Evolutionary conservation across 1,140 invertebrate genomes (phyloP), one percentile per base, ranked within the genome.

Genomic region (Phymastichus coffea): DNA sequence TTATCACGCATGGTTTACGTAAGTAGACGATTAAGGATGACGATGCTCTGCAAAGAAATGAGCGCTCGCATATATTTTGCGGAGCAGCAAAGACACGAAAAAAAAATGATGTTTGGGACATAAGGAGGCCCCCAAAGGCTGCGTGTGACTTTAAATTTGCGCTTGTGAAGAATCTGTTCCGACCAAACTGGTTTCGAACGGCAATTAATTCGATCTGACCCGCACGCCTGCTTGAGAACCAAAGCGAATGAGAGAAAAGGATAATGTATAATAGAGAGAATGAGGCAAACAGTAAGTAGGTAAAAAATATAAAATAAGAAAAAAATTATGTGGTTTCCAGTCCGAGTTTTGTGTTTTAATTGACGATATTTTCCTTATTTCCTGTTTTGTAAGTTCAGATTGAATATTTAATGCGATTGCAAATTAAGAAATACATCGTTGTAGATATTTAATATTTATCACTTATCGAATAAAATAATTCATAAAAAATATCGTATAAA

Each of bases 171-270:
- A 15, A 58, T 47, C 15, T 49, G 44, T 44, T 38, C 51, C 40
- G 38, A 51, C 47, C 25, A 65, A 70, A 70, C 65, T 64, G 66
- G 63, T 70, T 69, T 65, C 44, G 33, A 38, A 46, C 44, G 23
- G 54, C 64, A 68, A 70, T 68, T 70, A 70, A 70, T 67, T 66
- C 58, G 57, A 61, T 62, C 23, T 56, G 38, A 49, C 30, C 44
- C 35, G 15, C 22, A 12, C 12, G 28, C 28, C 28, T 6, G 12
- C 28, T 30, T 6, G 28, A 12, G 12, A 12, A 30, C 20, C n/a
- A 22, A 22, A 23, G 19, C 10, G 23, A 44, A 30, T 6, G 44
- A 37, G 12, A 46, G n/a, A 33, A 14, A 7, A 35, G 14, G 20
- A 40, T 8, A 4, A 25, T 26, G 17, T 22, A 12, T 35, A 51